phyloP scores from a whole-genome alignment of 2,113 vertebrate genomes.

The Colistium nudipinnis region DNA sequence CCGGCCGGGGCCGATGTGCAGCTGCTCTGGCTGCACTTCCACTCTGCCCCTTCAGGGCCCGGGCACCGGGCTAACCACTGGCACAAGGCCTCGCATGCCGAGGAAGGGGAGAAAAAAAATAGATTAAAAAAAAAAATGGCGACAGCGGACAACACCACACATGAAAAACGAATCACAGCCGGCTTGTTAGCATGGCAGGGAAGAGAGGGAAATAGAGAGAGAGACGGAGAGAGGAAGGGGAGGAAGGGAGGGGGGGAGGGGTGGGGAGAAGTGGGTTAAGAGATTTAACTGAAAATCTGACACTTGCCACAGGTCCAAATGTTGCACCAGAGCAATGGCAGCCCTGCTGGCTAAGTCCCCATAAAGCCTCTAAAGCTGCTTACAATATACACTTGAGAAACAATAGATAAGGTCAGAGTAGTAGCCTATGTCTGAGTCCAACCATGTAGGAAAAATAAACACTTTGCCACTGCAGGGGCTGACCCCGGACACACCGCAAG shows the following conservation, averaged over 20 bases:
- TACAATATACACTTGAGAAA: conserved; percentile 80
- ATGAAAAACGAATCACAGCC: conserved; percentile 77
- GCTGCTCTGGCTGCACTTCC: conserved; percentile 65
- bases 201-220: conserved; percentile 18
- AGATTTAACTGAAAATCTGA: conserved; percentile 80
- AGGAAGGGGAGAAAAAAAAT: neutral
- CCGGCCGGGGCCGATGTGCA: conserved; percentile 55
- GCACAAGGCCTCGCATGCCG: conserved; percentile 57
- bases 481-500: conserved; percentile 32
- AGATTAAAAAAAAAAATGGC: conserved; percentile 40
- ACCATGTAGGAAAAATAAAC: conserved; percentile 67
- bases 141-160: conserved; percentile 60
- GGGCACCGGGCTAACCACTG: conserved; percentile 65
- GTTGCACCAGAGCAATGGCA: conserved; percentile 71
- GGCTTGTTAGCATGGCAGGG: conserved; percentile 68
- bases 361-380: conserved; percentile 77
- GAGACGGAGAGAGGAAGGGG: conserved; percentile 21
- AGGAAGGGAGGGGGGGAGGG: neutral
- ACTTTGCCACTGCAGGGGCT: conserved; percentile 35
- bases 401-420: conserved; percentile 77
- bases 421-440: conserved; percentile 56
- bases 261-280: conserved; percentile 67
- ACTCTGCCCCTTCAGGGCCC: conserved; percentile 45
- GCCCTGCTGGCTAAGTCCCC: conserved; percentile 70
- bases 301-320: conserved; percentile 78